Base-by-base conservation (phyloP, 2,113 vertebrate genomes). In the Larimichthys crocea region DNA sequence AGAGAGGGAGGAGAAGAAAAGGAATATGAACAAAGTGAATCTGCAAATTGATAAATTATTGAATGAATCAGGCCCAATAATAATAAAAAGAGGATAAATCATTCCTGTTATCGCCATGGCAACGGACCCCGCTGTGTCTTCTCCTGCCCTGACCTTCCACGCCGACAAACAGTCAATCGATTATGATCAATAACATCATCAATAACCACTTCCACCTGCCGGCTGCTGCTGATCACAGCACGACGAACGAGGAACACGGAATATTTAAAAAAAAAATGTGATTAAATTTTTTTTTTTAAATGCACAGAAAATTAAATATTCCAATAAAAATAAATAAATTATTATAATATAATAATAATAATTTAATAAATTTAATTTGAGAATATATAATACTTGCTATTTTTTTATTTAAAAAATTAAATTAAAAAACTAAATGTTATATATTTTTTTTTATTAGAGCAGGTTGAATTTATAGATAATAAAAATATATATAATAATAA, bases 41-140 rank as follows among this genome's bases (percentile, higher is more conserved):
- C 83, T 80, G 79, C 85, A 78, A 86, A 90, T 88, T 64, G 78
- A 85, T 86, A 60, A 85, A 91, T 91, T 68, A 91, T 86, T 87
- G 77, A 88, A 90, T 61, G 78, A 65, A 83, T 77, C 35, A 74
- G 81, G 68, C 65, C 67, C 74, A 70, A 88, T 87, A 75, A 90
- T 89, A 26, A 26, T 26, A 26, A 26, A 26, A 76, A 87, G 67
- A 48, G 76, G 74, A 91, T 90, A 86, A 80, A 92, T 92, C 87
- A 79, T 42, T 20, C 26, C 61, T 0, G 73, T 75, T 77, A 90
- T 90, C 76, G 14, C 77, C 85, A 92, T 89, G 77, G 90, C 46
- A 90, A 91, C 88, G 40, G 72, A 70, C 80, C 77, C 82, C 11
- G 76, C 84, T 69, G 83, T 14, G 72, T 67, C 74, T 44, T 85